Evolutionary conservation across 2,797 vertebrate genomes (phyloP), one percentile per base, ranked within the genome.

Genomic region (Halcyon leucocephala): DNA sequence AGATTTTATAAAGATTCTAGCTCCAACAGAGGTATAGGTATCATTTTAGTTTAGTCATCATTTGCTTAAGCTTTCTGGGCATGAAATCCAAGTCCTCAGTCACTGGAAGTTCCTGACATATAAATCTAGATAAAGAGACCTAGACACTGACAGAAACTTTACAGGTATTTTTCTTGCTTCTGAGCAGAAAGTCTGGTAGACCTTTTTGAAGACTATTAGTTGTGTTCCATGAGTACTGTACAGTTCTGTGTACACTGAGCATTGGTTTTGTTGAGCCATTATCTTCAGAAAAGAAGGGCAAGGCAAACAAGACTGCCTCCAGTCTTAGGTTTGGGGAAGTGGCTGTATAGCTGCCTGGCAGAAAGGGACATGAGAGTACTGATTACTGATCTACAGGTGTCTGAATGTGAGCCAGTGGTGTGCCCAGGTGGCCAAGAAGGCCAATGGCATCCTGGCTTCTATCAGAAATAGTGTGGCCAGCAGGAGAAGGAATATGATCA

Each of bases 81-180:
- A 29, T 49, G 14, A 76, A 82, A 10, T 6, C 9, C 4, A 61
- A 39, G 41, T 52, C 33, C 3, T 88, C 16, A 82, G 2, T n/a
- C 14, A n/a, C 17, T 76, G 29, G 16, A 88, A 48, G 10, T 17
- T 72, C 41, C 31, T 64, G 26, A 28, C 5, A 20, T 0, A 0
- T 42, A 39, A 35, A 48, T 44, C 12, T 37, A 28, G 49, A 29
- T 28, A 69, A 70, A 29, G 37, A 82, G 14, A 65, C 1, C 9
- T 41, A 55, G 26, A 48, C 8, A 28, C 7, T 77, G 80, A 44
- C n/a, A 70, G 42, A 7, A 54, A 7, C 14, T 46, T 67, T 52
- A 41, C 16, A 49, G 21, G 35, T 22, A 61, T 5, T 39, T 24
- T 39, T 41, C 22, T 51, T 57, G 3, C 16, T 42, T 51, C 65